These are phyloP conservation scores for Grantiella picta DNA, from an alignment of 2,113 vertebrate species.

Conservation along the genomic window DNA sequence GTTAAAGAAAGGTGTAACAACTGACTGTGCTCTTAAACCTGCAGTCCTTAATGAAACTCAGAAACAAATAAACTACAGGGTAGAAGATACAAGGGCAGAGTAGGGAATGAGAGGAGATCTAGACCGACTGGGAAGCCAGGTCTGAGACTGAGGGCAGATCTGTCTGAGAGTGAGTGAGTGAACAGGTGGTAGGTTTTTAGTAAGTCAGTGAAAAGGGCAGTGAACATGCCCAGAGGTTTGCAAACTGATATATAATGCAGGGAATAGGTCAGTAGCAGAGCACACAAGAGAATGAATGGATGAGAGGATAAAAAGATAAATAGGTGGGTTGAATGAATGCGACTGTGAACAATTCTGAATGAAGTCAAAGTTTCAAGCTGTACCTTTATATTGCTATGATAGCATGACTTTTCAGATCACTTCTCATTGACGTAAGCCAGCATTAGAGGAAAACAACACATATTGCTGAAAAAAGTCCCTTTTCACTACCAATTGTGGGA, in stretches of 20 bases:
- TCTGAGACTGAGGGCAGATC: background rate
- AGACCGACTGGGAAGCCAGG: background rate
- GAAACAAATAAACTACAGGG: background rate
- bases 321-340: background rate
- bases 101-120: background rate
- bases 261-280: background rate
- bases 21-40: background rate
- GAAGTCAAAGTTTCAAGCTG: background rate
- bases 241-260: background rate
- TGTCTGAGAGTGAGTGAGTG: constrained; percentile 19
- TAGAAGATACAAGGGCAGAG: background rate
- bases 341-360: background rate
- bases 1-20: background rate
- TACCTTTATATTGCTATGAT: background rate
- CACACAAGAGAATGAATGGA: background rate
- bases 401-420: background rate
- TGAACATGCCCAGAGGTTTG: background rate
- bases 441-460: background rate
- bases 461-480: background rate
- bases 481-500: background rate
- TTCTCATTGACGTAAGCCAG: background rate
- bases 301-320: background rate
- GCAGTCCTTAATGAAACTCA: background rate
- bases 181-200: constrained; percentile 26
- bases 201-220: background rate